Evolutionary conservation across 2,113 vertebrate genomes (phyloP), one percentile per base, ranked within the genome.

Genomic region (Cyprinus carpio): DNA sequence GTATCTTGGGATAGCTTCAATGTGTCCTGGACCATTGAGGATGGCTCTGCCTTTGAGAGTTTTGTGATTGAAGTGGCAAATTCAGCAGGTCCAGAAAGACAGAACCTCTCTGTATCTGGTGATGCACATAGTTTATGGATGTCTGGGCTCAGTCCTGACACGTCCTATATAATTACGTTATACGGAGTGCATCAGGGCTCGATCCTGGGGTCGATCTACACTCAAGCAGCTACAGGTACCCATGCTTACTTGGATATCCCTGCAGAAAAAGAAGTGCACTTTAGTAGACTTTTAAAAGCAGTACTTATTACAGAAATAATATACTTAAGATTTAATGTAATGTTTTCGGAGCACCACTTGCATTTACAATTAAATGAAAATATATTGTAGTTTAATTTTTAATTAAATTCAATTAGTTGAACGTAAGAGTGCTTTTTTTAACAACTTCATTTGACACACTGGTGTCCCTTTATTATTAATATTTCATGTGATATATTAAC

Each of bases 61-160:
- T 98, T 98, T 96, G 85, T 46, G 91, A 87, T 99, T 91, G 96
- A 46, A 46, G 94, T 99, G 93, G 95, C 94, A 92, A 96, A 97
- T 90, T 29, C 43, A 46, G 95, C 94, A 60, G 85, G 88, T 0
- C 89, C 91, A 31, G 91, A 92, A 40, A 46, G 11, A 46, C 43
- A 87, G 82, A 97, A 95, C 75, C 89, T 96, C 89, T 96, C 95
- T 0, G 92, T 99, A 62, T 96, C 95, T 0, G 96, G 96, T 6
- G 90, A 90, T 4, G 94, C 93, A 84, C 91, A 93, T 83, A 95
- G 91, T 37, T 67, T 92, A 78, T 92, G 93, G 58, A 82, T 99
- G 83, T 91, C 95, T 5, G 95, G 94, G 54, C 95, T 99, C 84
- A 95, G 91, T 85, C 93, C 96, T 88, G 94, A 85, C 90, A 97